Evolutionary conservation across 2,797 vertebrate genomes (phyloP).

Genomic region (Lycodopsis pacificus): DNA sequence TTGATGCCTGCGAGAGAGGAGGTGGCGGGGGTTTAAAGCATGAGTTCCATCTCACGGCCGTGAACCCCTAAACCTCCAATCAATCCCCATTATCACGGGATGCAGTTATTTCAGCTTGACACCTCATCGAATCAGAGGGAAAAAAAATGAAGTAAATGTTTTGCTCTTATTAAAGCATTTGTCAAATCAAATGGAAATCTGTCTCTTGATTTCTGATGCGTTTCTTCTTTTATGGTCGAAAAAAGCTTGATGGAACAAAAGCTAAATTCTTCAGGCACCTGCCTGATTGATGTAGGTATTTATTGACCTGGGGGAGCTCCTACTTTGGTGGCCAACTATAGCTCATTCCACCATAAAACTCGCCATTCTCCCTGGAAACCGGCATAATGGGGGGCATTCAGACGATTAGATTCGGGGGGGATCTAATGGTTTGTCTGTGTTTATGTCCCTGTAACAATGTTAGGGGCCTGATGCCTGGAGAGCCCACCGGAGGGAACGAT

Average conservation of each 20-base stretch:
- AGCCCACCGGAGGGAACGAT: constrained; percentile 65
- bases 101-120: constrained; percentile 44
- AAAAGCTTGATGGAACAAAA: constrained; percentile 42
- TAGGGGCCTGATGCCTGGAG: constrained; percentile 78
- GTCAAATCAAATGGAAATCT: constrained; percentile 43
- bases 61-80: constrained; percentile 64
- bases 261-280: constrained; percentile 61
- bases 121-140: constrained; percentile 35
- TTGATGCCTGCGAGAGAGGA: constrained; percentile 81
- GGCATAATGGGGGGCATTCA: constrained; percentile 87
- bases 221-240: constrained; percentile 24
- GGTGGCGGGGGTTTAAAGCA: constrained; percentile 70
- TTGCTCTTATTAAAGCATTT: constrained; percentile 42
- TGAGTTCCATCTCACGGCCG: constrained; percentile 61
- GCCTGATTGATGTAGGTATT: constrained; percentile 64
- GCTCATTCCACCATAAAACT: constrained; percentile 74
- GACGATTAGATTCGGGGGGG: constrained; percentile 83
- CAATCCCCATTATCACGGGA: constrained; percentile 54
- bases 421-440: constrained; percentile 90
- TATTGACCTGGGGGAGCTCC: constrained; percentile 58
- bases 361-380: constrained; percentile 82
- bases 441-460: constrained; percentile 90
- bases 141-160: constrained; percentile 46
- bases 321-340: constrained; percentile 82
- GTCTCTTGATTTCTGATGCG: constrained; percentile 11